Evolutionary conservation across 2,113 vertebrate genomes (phyloP).

Genomic region (Aythya baeri): DNA sequence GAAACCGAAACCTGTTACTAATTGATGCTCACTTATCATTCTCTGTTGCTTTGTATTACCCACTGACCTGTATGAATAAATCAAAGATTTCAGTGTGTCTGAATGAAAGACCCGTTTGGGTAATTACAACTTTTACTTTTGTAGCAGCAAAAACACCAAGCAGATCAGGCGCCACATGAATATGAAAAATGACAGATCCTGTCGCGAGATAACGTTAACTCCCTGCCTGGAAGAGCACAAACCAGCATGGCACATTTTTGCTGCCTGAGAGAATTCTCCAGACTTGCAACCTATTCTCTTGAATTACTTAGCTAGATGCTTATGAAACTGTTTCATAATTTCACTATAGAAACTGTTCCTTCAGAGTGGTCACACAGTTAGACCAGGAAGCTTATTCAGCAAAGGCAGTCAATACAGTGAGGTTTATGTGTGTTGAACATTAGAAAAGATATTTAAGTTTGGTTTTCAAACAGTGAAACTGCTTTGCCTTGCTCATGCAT

Average conservation of each 20-base stretch:
- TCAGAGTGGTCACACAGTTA: background rate
- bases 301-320: background rate
- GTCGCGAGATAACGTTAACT: background rate
- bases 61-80: background rate
- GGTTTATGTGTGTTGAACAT: background rate
- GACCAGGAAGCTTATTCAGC: background rate
- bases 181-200: background rate
- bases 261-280: background rate
- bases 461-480: background rate
- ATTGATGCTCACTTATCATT: background rate
- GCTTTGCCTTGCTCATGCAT: accelerated
- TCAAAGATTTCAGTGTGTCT: background rate
- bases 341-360: background rate
- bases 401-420: accelerated
- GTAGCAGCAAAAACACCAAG: background rate
- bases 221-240: background rate
- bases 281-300: background rate
- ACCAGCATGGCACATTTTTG: background rate
- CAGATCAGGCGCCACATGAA: background rate
- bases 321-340: background rate
- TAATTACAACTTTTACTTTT: background rate
- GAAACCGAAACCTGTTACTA: background rate
- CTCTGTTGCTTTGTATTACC: background rate
- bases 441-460: background rate
- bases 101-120: background rate